A percentile compares a stretch with the other conserved stretches of the same genome.
These are phyloP conservation scores for Delichon dasypus DNA, from an alignment of 2,797 vertebrate species.

Conservation along the genomic window DNA sequence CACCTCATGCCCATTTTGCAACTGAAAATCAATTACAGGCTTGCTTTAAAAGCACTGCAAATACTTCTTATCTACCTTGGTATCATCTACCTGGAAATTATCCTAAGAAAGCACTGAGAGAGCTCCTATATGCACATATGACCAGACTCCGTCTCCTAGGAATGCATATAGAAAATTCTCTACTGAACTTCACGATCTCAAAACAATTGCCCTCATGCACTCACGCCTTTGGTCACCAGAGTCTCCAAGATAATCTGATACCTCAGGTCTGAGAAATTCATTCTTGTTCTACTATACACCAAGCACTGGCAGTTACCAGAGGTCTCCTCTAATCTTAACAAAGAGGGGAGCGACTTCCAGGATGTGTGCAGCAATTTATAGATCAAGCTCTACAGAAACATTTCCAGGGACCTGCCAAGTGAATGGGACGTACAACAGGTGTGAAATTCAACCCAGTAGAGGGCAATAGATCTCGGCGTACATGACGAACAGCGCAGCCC, in stretches of 20 bases:
- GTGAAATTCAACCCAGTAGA: conserved; percentile 19
- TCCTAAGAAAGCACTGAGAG: background rate
- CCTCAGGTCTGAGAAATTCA: background rate
- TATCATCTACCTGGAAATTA: background rate
- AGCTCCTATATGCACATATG: background rate
- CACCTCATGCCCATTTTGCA: background rate
- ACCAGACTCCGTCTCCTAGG: background rate
- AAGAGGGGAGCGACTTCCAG: background rate
- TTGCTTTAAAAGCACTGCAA: conserved; percentile 1
- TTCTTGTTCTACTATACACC: background rate
- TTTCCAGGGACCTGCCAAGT: background rate
- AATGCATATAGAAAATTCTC: background rate
- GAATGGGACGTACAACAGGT: background rate
- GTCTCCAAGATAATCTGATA: background rate
- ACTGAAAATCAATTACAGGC: background rate
- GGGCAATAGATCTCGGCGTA: background rate
- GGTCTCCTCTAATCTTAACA: background rate
- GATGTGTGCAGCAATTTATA: background rate
- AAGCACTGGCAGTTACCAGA: background rate
- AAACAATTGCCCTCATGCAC: background rate
- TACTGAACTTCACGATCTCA: background rate
- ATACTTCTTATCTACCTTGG: background rate
- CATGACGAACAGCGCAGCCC: background rate
- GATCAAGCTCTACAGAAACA: background rate
- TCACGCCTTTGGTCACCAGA: background rate